Conservation (phyloP, 2,797 vertebrate genomes). For the Paramormyrops hopkinsi region DNA sequence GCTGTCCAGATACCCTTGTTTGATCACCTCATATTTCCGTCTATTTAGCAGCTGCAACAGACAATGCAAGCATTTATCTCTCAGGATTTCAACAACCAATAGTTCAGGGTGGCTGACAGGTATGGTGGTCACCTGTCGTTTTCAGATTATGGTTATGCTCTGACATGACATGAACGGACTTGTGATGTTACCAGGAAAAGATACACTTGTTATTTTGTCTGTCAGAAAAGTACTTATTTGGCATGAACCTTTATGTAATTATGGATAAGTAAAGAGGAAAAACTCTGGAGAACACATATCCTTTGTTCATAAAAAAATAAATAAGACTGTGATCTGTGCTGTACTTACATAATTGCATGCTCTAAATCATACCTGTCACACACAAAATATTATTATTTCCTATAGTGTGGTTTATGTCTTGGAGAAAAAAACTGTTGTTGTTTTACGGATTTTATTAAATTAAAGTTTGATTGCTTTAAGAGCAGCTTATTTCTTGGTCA, state of each 20-base stretch:
- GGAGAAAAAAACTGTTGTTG: slow-evolving; percentile 54
- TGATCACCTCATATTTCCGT: slow-evolving; percentile 31
- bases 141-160: slow-evolving; percentile 22
- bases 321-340: slow-evolving; percentile 52
- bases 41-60: slow-evolving; percentile 52
- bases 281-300: slow-evolving; percentile 32
- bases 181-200: slow-evolving; percentile 30
- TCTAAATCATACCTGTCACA: slow-evolving; percentile 43
- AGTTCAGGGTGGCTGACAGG: slow-evolving; percentile 26
- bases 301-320: slow-evolving; percentile 40
- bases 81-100: not conserved
- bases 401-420: slow-evolving; percentile 46
- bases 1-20: slow-evolving; percentile 45
- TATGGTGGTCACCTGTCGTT: slow-evolving; percentile 22
- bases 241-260: slow-evolving; percentile 37
- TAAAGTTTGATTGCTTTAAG: not conserved
- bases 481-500: not conserved
- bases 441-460: slow-evolving; percentile 54
- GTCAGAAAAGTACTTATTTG: slow-evolving; percentile 39
- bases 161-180: slow-evolving; percentile 25
- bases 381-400: slow-evolving; percentile 48
- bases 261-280: slow-evolving; percentile 26
- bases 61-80: slow-evolving; percentile 43
- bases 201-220: slow-evolving; percentile 36
- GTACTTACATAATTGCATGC: slow-evolving; percentile 53